Evolutionary conservation across 1,140 invertebrate genomes (phyloP).

Genomic region (Orchestia grillus): DNA sequence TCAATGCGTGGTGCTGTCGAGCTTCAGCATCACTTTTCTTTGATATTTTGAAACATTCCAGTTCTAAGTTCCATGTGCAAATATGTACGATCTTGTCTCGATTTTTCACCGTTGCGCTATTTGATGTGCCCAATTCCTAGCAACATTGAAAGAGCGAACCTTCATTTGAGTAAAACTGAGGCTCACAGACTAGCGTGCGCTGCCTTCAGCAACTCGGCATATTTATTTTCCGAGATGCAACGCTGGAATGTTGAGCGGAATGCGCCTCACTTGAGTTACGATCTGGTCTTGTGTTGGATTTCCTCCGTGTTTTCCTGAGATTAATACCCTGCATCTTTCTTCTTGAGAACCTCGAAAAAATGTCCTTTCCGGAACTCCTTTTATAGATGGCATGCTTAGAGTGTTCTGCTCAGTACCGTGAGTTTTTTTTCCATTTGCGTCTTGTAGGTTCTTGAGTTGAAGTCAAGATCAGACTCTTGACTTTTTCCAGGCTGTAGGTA

Average conservation of each 20-base stretch:
- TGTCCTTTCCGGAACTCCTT: not conserved
- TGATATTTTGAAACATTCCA: not conserved
- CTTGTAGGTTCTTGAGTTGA: not conserved
- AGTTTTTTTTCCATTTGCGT: not conserved
- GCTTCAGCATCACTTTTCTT: not conserved
- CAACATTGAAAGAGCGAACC: not conserved
- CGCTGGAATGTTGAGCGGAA: not conserved
- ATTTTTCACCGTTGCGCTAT: not conserved
- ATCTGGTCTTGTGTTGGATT: slow-evolving; percentile 7
- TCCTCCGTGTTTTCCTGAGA: slow-evolving; percentile 30
- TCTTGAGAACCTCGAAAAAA: not conserved
- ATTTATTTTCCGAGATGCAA: not conserved
- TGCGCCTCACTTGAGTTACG: not conserved
- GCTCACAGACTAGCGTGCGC: not conserved
- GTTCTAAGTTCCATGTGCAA: not conserved
- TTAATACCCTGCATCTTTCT: slow-evolving; percentile 40
- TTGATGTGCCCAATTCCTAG: not conserved
- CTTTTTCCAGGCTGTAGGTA: no score
- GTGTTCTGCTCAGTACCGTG: not conserved
- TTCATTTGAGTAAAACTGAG: no score
- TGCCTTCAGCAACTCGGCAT: not conserved
- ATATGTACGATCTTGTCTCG: not conserved
- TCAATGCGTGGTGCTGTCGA: not conserved
- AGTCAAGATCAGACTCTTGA: not conserved
- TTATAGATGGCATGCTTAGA: not conserved